Evolutionary conservation across 1,140 invertebrate species (phyloP).

Genomic region (Forficula auricularia): DNA sequence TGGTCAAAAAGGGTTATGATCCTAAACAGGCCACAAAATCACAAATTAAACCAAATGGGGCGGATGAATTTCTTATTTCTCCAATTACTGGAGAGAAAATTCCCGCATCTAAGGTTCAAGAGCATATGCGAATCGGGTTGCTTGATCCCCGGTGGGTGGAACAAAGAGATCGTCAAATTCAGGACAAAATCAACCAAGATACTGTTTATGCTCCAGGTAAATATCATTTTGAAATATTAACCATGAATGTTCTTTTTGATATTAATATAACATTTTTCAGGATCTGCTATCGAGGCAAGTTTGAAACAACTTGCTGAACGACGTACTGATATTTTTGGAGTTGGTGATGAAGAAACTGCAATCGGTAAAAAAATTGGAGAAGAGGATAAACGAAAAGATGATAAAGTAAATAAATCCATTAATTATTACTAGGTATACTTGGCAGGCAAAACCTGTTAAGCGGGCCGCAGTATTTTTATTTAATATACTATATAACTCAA

Average conservation of each 20-base stretch:
- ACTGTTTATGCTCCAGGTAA: slow-evolving; percentile 64
- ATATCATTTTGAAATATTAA: slow-evolving; percentile 2
- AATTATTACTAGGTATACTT: not conserved
- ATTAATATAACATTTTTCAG: slow-evolving; percentile 19
- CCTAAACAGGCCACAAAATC: slow-evolving; percentile 53
- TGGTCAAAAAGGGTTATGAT: slow-evolving; percentile 93
- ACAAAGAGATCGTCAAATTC: slow-evolving; percentile 73
- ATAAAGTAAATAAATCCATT: slow-evolving; percentile 33
- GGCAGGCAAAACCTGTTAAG: not conserved
- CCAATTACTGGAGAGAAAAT: slow-evolving; percentile 96
- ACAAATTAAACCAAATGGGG: slow-evolving; percentile 26
- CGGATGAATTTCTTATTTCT: slow-evolving; percentile 89
- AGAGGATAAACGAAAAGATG: slow-evolving; percentile 72
- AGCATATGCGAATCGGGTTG: slow-evolving; percentile 93
- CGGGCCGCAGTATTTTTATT: not conserved
- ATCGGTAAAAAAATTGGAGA: slow-evolving; percentile 99
- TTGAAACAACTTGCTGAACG: slow-evolving; percentile 91
- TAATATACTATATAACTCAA: no score
- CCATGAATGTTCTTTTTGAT: no score
- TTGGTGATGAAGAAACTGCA: slow-evolving; percentile 92
- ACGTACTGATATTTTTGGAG: slow-evolving; percentile 99
- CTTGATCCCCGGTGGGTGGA: slow-evolving; percentile 97
- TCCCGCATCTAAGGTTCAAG: slow-evolving; percentile 87
- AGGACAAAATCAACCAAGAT: slow-evolving; percentile 69
- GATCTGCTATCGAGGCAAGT: slow-evolving; percentile 84